Conservation (phyloP, 1,140 invertebrate genomes). For the Hermetia illucens region DNA sequence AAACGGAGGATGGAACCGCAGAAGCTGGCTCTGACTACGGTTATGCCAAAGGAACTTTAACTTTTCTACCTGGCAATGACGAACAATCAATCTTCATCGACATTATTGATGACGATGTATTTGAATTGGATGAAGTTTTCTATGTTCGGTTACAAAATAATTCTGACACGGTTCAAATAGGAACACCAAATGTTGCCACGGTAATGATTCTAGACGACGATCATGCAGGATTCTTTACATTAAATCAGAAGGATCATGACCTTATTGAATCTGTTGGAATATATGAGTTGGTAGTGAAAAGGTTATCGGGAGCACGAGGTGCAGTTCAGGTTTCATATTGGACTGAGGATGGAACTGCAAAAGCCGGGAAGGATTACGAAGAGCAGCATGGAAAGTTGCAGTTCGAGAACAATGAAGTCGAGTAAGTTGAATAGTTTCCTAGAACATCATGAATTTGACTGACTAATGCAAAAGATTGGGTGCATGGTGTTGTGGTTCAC, state of each 20-base stretch:
- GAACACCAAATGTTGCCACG: conserved; percentile 70
- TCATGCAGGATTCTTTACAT: conserved; percentile 88
- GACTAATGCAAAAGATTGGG: too few species aligned
- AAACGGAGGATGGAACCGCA: conserved; percentile 89
- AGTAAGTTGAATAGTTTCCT: too few species aligned
- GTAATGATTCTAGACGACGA: conserved; percentile 96
- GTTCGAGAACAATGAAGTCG: conserved; percentile 95
- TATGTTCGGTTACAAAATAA: conserved; percentile 34
- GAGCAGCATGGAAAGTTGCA: conserved; percentile 62
- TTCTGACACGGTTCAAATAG: conserved; percentile 48
- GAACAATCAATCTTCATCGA: conserved; percentile 66
- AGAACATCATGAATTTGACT: too few species aligned
- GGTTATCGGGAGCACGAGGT: conserved; percentile 80
- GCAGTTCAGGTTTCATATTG: conserved; percentile 71
- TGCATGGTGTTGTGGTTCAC: too few species aligned
- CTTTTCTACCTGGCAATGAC: conserved; percentile 66
- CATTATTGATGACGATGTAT: conserved; percentile 93
- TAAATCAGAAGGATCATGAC: conserved; percentile 68
- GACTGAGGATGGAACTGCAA: conserved; percentile 84
- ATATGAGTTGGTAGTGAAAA: conserved; percentile 59
- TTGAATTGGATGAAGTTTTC: conserved; percentile 84
- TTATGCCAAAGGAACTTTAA: conserved; percentile 64
- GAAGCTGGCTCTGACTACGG: conserved; percentile 85
- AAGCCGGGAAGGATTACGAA: conserved; percentile 74
- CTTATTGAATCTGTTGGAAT: conserved; percentile 80